Evolutionary conservation across 2,888 invertebrate genomes (phyloP), one percentile per base, ranked within the genome.

Genomic region (Morpho deidamia): DNA sequence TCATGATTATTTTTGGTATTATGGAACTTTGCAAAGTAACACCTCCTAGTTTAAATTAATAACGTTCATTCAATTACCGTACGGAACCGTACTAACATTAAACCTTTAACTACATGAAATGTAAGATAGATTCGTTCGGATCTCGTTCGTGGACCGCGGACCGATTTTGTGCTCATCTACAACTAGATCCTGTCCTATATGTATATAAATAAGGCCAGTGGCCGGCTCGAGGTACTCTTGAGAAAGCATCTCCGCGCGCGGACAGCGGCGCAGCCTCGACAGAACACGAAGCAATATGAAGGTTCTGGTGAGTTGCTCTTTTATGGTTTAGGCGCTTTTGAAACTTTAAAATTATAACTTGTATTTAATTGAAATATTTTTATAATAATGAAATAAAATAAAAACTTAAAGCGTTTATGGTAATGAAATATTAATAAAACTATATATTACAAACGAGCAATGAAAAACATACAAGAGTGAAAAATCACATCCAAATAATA

Each of bases 231-330:
- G 45, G 49, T 54, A 51, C 42, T 56, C 49, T 44, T 48, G 54
- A 51, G 51, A 51, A 44, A 59, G 47, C 46, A 12, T 41, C 48
- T 11, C 46, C 10, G 52, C 44, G 49, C 23, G 32, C 33, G 37
- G n/a, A 42, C n/a, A 34, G 11, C 35, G 37, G 3, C 2, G n/a
- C 35, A 11, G 9, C 38, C 34, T 1, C 10, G 11, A 23, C 9
- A 44, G 55, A 32, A 38, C 12, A 12, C n/a, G 54, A 60, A 62
- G 45, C 63, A 70, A 61, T 53, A 83, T 82, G 82, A 82, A 76
- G 63, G 55, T 72, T 12, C 66, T 79, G 63, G 82, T 83, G 57
- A 82, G 82, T 81, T 67, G 56, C 59, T 54, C 40, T 37, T 33
- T 11, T 9, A 40, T 35, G 53, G 14, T 14, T 10, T 32, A 10